phyloP scores from a whole-genome alignment of 2,113 vertebrate genomes.

The Leptobrachium leishanense region DNA sequence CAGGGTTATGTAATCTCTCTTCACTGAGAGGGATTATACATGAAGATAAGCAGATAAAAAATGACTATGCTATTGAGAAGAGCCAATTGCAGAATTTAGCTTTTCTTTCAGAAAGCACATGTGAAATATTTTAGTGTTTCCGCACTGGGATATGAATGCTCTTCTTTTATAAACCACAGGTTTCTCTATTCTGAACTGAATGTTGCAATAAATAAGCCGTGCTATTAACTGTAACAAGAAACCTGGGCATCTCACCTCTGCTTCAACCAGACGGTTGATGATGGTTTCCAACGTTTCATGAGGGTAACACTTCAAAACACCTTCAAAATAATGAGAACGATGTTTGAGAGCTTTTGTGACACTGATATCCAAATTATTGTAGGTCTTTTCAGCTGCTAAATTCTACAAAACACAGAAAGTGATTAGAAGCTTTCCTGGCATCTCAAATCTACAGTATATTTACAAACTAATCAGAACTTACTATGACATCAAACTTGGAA shows the following conservation, averaged over 20 bases:
- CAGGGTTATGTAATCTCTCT: no score
- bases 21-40: no score
- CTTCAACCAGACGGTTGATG: conserved; percentile 92
- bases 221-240: no score
- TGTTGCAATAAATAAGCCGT: no score
- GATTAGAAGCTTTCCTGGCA: background rate
- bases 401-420: conserved; percentile 69
- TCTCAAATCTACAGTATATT: background rate
- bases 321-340: conserved; percentile 95
- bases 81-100: no score
- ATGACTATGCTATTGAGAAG: no score
- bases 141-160: no score
- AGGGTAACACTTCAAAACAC: conserved; percentile 90
- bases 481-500: conserved; percentile 97
- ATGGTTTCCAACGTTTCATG: conserved; percentile 89
- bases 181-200: no score
- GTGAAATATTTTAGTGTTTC: no score
- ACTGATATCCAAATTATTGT: conserved; percentile 95
- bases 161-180: no score
- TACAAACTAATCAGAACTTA: conserved; percentile 69
- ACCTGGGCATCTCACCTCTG: conserved; percentile 74
- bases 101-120: no score
- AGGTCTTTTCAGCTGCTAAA: conserved; percentile 94
- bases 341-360: conserved; percentile 94
- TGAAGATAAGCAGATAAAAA: no score